Conservation (phyloP, 2,113 vertebrate species). For the Sceloporus undulatus region DNA sequence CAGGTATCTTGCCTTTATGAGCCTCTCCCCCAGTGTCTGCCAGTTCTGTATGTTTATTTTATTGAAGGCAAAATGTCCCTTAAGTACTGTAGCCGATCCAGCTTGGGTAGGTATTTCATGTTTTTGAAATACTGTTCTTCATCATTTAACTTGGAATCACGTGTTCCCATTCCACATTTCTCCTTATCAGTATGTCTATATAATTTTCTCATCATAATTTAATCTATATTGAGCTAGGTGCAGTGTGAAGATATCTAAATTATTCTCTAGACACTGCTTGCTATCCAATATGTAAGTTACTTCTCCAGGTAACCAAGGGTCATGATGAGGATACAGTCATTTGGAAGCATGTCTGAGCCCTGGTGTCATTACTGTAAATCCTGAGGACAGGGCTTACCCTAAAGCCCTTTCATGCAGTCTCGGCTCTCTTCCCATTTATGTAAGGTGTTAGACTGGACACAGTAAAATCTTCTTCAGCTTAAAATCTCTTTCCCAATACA, state of each 20-base stretch:
- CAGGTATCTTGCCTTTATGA: not conserved
- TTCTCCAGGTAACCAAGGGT: slow-evolving; percentile 15
- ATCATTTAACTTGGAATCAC: not conserved
- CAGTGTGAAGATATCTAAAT: rapidly evolving
- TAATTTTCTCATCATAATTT: not conserved
- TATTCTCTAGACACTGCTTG: not conserved
- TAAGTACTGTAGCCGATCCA: not conserved
- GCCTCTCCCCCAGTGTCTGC: too few species aligned
- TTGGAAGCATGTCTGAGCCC: slow-evolving; percentile 56
- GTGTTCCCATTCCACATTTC: not conserved
- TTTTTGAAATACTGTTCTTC: not conserved
- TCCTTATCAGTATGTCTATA: not conserved
- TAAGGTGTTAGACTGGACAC: slow-evolving; percentile 54
- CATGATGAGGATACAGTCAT: slow-evolving; percentile 42
- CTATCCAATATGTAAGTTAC: not conserved
- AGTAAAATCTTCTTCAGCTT: slow-evolving; percentile 20
- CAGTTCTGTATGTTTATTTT: not conserved
- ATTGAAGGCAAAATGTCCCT: not conserved
- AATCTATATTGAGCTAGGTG: not conserved
- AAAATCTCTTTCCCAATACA: not conserved
- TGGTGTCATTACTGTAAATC: slow-evolving; percentile 64
- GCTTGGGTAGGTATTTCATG: not conserved
- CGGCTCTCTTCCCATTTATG: slow-evolving; percentile 57
- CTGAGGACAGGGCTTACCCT: slow-evolving; percentile 62
- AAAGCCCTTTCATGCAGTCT: slow-evolving; percentile 60